Evolutionary conservation across 2,888 invertebrate species (phyloP).

Genomic region (Eretmocerus hayati): DNA sequence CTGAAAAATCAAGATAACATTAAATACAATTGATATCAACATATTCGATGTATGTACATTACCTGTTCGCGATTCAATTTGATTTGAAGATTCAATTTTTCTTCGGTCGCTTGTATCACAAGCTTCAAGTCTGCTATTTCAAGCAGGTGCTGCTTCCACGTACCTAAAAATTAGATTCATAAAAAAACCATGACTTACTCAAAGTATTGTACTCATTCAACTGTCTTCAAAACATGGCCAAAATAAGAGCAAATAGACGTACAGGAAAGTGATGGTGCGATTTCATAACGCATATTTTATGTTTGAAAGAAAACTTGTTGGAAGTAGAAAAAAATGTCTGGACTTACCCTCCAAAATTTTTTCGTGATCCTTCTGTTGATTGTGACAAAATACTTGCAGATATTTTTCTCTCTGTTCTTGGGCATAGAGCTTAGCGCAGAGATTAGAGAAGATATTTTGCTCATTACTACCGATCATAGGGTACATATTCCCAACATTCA

Average conservation of each 20-base stretch:
- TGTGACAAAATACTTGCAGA: conserved; percentile 56
- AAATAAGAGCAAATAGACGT: neutral
- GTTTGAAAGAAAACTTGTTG: neutral
- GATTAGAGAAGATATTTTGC: conserved; percentile 25
- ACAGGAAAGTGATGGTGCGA: no score
- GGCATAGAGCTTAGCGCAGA: conserved; percentile 42
- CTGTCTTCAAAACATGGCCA: neutral
- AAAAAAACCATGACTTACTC: conserved; percentile 4
- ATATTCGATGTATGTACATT: conserved; percentile 9
- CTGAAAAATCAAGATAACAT: conserved; percentile 43
- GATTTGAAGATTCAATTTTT: conserved; percentile 52
- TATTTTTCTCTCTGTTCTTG: conserved; percentile 59
- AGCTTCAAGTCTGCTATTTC: conserved; percentile 52
- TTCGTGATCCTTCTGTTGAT: conserved; percentile 60
- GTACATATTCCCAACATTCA: conserved; percentile 13
- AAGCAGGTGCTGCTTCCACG: conserved; percentile 52
- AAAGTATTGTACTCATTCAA: conserved; percentile 18
- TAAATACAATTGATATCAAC: no score
- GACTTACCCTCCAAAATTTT: conserved; percentile 56
- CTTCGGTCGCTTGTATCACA: conserved; percentile 51
- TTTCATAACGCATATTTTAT: neutral
- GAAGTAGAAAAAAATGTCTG: conserved; percentile 2
- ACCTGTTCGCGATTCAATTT: conserved; percentile 51
- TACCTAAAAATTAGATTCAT: no score
- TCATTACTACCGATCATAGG: conserved; percentile 17